Percentiles rank a stretch among this genome's conserved stretches.
Evolutionary conservation across 1,140 invertebrate genomes (phyloP).

Genomic region (Zaprionus ornatus): DNA sequence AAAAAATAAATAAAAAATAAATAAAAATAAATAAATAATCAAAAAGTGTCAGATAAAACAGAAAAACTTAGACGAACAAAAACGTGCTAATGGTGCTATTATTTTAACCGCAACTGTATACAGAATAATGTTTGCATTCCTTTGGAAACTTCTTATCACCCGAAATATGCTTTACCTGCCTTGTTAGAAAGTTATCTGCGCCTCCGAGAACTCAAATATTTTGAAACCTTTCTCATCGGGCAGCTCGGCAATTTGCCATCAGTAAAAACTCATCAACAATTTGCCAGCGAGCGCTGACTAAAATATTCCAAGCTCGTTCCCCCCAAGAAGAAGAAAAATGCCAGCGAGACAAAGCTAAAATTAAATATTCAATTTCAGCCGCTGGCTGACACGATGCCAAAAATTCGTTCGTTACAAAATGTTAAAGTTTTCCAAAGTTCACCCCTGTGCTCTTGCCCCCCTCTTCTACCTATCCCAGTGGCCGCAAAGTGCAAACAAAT

Average conservation of each 20-base stretch:
- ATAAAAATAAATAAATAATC: too few species aligned
- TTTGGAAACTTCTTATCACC: background rate
- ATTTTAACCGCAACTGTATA: too few species aligned
- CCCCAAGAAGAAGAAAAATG: conserved; percentile 33
- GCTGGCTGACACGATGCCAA: conserved; percentile 35
- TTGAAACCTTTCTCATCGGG: conserved; percentile 6
- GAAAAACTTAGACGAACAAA: too few species aligned
- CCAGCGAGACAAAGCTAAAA: conserved; percentile 59
- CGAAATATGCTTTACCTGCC: conserved; percentile 23
- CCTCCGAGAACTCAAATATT: conserved; percentile 19
- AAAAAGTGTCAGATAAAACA: too few species aligned
- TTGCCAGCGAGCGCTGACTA: conserved; percentile 1
- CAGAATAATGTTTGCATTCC: background rate
- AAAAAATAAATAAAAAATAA: too few species aligned
- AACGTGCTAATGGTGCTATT: too few species aligned
- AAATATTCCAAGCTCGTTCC: conserved; percentile 22
- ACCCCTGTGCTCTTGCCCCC: background rate
- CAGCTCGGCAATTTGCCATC: background rate
- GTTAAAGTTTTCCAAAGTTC: conserved; percentile 54
- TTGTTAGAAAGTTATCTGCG: conserved; percentile 31
- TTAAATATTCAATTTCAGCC: conserved; percentile 70
- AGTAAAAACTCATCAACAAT: conserved; percentile 38
- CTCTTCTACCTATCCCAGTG: background rate
- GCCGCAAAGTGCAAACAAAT: conserved; percentile 65
- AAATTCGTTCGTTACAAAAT: conserved; percentile 44